Conservation (phyloP, 2,797 vertebrate species). For the Ispidina lecontei region DNA sequence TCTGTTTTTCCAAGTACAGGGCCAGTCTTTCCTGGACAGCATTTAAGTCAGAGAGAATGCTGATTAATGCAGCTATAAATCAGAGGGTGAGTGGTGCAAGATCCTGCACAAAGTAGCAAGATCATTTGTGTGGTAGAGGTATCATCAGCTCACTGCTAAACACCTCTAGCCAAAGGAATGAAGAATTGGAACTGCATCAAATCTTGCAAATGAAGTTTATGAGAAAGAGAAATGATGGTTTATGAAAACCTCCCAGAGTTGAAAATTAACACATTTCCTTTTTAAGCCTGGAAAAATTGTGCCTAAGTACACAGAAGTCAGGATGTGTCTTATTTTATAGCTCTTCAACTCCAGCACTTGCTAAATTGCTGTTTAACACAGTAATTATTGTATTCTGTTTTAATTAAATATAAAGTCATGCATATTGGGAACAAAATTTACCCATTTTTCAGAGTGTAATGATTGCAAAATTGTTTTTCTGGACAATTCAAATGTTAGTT, state of each 20-base stretch:
- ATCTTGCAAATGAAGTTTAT: neutral
- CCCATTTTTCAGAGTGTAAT: neutral
- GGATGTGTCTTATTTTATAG: neutral
- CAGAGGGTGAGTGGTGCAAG: neutral
- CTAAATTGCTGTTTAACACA: neutral
- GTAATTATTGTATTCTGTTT: neutral
- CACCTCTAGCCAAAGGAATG: accelerated
- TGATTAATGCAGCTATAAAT: neutral
- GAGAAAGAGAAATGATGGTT: neutral
- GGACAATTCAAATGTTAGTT: neutral
- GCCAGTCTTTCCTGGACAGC: neutral
- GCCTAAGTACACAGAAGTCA: neutral
- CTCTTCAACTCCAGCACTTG: neutral
- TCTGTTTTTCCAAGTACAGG: neutral
- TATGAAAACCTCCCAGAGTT: neutral
- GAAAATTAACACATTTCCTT: neutral
- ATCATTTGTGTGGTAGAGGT: neutral
- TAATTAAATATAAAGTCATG: conserved; percentile 26
- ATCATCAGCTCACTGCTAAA: neutral
- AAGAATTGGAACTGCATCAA: neutral
- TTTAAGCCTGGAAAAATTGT: neutral
- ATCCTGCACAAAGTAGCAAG: neutral
- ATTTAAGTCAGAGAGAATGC: neutral
- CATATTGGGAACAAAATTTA: neutral
- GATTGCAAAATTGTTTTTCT: neutral